Evolutionary conservation across 2,888 invertebrate genomes (phyloP), one percentile per base, ranked within the genome.

Genomic region (Brenthis hecate): DNA sequence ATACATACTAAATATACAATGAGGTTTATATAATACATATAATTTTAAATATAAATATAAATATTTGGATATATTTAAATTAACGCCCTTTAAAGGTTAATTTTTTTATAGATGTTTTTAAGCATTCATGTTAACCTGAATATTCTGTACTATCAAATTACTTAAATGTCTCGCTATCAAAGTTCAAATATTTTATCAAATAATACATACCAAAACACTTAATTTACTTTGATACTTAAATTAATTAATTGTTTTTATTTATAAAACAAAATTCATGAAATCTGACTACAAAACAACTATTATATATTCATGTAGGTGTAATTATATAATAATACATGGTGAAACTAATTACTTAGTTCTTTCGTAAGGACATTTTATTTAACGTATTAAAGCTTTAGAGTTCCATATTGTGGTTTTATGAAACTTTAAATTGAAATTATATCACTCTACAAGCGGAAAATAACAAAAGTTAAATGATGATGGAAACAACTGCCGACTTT

Each of bases 351-450:
- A 51, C 6, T 16, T 6, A 8, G 14, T 51, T n/a, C 3, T 53
- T 11, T 43, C 13, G 50, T 53, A 48, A 48, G 32, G 53, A 70
- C 50, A 65, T 68, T 70, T 70, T 70, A 56, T 68, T 65, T 65
- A 70, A 66, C 60, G 55, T 48, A 66, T 51, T 36, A 36, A 71
- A 58, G 55, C 60, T 56, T 62, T 61, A 56, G 47, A 61, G 60
- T 58, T 65, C 28, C 47, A 50, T 64, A 54, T 55, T 66, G 65
- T 64, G 62, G 70, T 73, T 68, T 70, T 68, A 68, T 63, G 56
- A 71, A 70, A 71, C 65, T 74, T 68, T 71, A 71, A 71, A 74
- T 74, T 73, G 68, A 74, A 74, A 70, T 74, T 71, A 70, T 74
- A 66, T 68, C 55, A 54, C 68, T 56, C 66, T 66, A 61, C 55